phyloP scores from a whole-genome alignment of 2,888 invertebrate species.

The Antheraea yamamai region DNA sequence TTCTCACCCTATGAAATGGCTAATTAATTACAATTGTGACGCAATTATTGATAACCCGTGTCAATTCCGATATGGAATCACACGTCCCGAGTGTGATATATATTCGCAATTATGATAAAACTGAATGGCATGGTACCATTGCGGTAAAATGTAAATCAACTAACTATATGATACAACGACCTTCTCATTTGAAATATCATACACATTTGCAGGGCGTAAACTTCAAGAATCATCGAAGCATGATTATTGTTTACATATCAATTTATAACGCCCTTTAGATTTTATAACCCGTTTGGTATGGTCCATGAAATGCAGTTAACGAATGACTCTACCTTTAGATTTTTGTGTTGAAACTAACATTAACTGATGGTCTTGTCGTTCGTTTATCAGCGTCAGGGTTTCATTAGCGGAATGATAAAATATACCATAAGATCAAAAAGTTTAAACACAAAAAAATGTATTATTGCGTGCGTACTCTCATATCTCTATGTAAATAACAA shows the following conservation, averaged over 20 bases:
- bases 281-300: not conserved
- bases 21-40: constrained; percentile 39
- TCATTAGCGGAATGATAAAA: not conserved
- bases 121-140: constrained; percentile 4
- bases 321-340: not conserved
- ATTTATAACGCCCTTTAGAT: not conserved
- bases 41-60: constrained; percentile 62
- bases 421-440: not conserved
- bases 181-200: not conserved
- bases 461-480: not conserved
- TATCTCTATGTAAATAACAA: not conserved
- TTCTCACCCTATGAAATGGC: constrained; percentile 11
- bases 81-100: constrained; percentile 62
- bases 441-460: not conserved
- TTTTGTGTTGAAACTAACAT: not conserved
- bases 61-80: constrained; percentile 49
- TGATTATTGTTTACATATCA: not conserved
- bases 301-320: not conserved
- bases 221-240: not conserved
- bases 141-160: not conserved
- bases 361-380: not conserved
- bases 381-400: not conserved
- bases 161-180: not conserved
- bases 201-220: not conserved
- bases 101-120: constrained; percentile 58